Conservation (phyloP, 2,113 vertebrate species). For the Petromus typicus region DNA sequence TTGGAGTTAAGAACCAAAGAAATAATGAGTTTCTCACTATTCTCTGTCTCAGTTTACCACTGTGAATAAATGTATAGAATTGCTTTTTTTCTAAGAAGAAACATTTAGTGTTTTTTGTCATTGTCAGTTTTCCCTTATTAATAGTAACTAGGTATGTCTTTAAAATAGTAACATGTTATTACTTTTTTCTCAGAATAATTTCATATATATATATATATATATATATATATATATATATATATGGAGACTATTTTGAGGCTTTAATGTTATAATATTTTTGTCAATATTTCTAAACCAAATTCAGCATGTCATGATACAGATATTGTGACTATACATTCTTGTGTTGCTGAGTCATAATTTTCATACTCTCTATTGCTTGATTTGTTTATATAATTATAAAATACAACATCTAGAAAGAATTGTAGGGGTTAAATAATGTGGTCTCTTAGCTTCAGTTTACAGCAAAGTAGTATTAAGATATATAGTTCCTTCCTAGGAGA, state of each 20-base stretch:
- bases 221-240: no score
- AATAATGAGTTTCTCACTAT: background rate
- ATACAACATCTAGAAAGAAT: background rate
- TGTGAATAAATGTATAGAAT: background rate
- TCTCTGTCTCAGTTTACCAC: background rate
- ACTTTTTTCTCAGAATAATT: background rate
- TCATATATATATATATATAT: no score
- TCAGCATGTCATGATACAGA: background rate
- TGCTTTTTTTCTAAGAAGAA: background rate
- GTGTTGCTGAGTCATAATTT: background rate
- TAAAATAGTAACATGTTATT: background rate
- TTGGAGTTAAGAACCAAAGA: background rate
- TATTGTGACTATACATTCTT: background rate
- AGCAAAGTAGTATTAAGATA: background rate
- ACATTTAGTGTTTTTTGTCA: background rate
- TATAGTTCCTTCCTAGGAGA: background rate
- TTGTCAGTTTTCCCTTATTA: background rate
- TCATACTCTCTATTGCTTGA: background rate
- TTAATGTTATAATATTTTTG: background rate
- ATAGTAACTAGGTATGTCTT: background rate
- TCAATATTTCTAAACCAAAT: background rate
- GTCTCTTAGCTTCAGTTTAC: background rate
- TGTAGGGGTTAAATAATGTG: background rate
- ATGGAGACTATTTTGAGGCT: conserved; percentile 16
- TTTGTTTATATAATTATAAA: background rate